A percentile compares a stretch with the other conserved stretches of the same genome.
These are phyloP conservation scores for Drosophila ananassae DNA, from an alignment of 1,140 invertebrate species.

Conservation along the genomic window DNA sequence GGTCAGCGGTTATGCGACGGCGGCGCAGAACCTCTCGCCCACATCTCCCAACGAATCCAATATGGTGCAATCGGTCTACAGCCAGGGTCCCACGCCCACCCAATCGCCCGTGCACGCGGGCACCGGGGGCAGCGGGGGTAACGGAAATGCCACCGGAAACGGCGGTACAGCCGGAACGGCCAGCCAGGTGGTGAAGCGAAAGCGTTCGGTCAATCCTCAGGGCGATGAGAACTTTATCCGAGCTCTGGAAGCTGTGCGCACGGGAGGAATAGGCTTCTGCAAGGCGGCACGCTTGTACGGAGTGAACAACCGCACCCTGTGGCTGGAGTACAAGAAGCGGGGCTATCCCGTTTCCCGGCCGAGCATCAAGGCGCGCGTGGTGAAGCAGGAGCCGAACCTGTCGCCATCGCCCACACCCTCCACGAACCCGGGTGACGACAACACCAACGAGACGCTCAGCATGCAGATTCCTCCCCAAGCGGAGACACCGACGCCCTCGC, in stretches of 20 bases:
- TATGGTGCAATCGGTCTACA: conserved; percentile 84
- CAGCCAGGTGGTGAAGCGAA: conserved; percentile 86
- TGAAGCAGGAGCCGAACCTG: conserved; percentile 87
- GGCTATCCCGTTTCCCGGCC: conserved; percentile 91
- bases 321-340: conserved; percentile 92
- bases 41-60: conserved; percentile 82
- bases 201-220: conserved; percentile 89
- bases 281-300: conserved; percentile 92
- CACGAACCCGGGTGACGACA: conserved; percentile 71
- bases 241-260: conserved; percentile 91
- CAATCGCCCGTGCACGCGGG: conserved; percentile 78
- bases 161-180: conserved; percentile 61
- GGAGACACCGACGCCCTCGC: conserved; percentile 84
- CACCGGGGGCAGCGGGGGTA: conserved; percentile 36
- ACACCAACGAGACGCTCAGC: conserved; percentile 83
- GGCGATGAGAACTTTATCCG: conserved; percentile 91
- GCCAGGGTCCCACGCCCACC: conserved; percentile 82
- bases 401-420: conserved; percentile 85
- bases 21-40: conserved; percentile 81
- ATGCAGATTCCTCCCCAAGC: conserved; percentile 85
- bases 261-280: conserved; percentile 93
- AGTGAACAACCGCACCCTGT: conserved; percentile 92
- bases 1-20: conserved; percentile 78
- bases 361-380: conserved; percentile 88
- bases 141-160: conserved; percentile 42